phyloP scores from a whole-genome alignment of 2,113 vertebrate species.

The Lycocorax pyrrhopterus region DNA sequence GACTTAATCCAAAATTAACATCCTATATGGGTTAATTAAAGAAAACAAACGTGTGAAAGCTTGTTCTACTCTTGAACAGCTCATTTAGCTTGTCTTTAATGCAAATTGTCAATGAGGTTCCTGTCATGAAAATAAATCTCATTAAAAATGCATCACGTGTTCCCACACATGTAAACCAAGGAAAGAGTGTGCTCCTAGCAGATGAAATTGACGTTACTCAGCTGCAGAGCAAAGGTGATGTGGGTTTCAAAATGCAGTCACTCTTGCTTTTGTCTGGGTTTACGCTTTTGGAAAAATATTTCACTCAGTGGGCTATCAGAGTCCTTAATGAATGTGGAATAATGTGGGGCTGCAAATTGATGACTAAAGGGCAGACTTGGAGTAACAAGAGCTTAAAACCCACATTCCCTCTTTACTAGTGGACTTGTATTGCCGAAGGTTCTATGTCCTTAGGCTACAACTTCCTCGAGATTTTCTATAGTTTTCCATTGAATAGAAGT shows the following conservation, averaged over 20 bases:
- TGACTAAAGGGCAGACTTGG: neutral
- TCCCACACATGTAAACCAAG: neutral
- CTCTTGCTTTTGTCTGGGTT: neutral
- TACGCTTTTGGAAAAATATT: neutral
- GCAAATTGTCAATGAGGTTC: neutral
- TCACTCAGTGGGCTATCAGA: neutral
- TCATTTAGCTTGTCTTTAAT: slow-evolving; percentile 35
- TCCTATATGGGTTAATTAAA: neutral
- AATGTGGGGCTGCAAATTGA: neutral
- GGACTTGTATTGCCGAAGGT: neutral
- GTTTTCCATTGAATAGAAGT: neutral
- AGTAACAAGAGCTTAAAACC: neutral
- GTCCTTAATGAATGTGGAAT: neutral
- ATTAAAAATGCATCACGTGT: slow-evolving; percentile 8
- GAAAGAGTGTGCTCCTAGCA: neutral
- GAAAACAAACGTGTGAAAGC: slow-evolving; percentile 7
- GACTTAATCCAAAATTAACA: neutral
- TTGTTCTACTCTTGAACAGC: neutral
- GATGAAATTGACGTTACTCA: neutral
- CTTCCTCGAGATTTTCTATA: neutral
- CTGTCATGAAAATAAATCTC: slow-evolving; percentile 29
- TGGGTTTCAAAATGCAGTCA: neutral
- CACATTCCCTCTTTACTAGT: neutral
- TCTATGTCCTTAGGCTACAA: neutral
- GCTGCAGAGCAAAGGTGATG: neutral